Evolutionary conservation across 2,113 vertebrate species (phyloP), one percentile per base, ranked within the genome.

Genomic region (Anhinga rufa): DNA sequence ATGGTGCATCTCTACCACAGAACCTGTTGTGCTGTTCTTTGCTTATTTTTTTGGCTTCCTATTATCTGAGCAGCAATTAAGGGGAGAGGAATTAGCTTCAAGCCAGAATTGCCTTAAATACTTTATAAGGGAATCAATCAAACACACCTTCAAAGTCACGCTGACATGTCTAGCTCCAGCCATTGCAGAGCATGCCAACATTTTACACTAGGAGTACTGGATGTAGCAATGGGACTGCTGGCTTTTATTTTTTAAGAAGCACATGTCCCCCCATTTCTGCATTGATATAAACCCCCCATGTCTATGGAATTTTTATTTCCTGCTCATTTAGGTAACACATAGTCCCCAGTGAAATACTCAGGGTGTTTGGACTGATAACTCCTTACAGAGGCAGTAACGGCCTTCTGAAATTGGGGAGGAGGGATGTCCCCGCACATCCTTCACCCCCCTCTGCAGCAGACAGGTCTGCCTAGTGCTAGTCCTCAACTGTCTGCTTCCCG

Each of bases 241-340:
- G 48, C 49, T 86, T 82, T 86, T 84, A 32, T 74, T 92, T 76
- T 86, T 92, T 44, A 79, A 90, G 40, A 69, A 82, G 54, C 51
- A 34, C 22, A 9, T n/a, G 22, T 83, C 15, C 36, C 18, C 22
- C 7, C 9, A 58, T 84, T 51, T 46, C 61, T 58, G 19, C 65
- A 54, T 69, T 93, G 83, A 61, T 92, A 85, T 28, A 88, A 91
- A 66, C 17, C 36, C 51, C 92, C 34, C 64, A 60, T 3, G 18
- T 42, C 74, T 58, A 34, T 70, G 82, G 80, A 84, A 89, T 92
- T 92, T 83, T 94, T 92, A 74, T 96, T 95, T 97, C 95, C 74
- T 2, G 0, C 87, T 90, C 68, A 82, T 16, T 92, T 82, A 95
- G 92, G 78, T 51, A 70, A 90, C 87, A 70, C 3, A 0, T 78